Conservation (phyloP, 2,113 vertebrate species). For the Atrichornis clamosus region DNA sequence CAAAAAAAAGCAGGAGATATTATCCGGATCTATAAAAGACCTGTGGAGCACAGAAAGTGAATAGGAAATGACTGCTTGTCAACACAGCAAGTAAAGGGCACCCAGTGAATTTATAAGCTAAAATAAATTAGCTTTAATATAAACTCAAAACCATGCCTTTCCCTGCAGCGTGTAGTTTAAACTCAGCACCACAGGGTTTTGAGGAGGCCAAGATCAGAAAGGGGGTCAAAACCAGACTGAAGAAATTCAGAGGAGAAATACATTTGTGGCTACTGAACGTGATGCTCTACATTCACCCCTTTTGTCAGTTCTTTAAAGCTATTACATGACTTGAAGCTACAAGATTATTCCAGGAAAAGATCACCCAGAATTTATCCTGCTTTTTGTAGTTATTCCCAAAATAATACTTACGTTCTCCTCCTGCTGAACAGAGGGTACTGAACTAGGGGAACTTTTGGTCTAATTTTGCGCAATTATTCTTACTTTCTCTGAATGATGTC, state of each 20-base stretch:
- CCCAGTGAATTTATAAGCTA: neutral
- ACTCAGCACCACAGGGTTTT: neutral
- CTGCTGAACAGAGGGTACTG: neutral
- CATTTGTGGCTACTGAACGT: neutral
- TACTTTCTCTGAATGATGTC: neutral
- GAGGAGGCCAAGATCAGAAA: neutral
- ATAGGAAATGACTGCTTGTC: neutral
- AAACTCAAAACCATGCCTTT: neutral
- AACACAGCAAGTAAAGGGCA: neutral
- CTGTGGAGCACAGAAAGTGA: neutral
- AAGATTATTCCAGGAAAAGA: neutral
- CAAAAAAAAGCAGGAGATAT: neutral
- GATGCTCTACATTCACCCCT: neutral
- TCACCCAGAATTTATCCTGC: neutral
- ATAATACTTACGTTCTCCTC: neutral
- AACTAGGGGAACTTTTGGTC: neutral
- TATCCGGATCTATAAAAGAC: neutral
- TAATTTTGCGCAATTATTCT: neutral
- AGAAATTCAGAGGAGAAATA: neutral
- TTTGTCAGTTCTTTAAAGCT: neutral
- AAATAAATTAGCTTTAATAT: neutral
- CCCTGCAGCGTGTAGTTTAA: neutral
- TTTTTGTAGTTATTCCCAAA: neutral
- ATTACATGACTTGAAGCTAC: neutral
- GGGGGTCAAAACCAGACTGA: neutral